A percentile compares a stretch with the other conserved stretches of the same genome.
These are phyloP conservation scores for Drosophila ercepeae DNA, from an alignment of 1,140 invertebrate genomes.

Conservation along the genomic window DNA sequence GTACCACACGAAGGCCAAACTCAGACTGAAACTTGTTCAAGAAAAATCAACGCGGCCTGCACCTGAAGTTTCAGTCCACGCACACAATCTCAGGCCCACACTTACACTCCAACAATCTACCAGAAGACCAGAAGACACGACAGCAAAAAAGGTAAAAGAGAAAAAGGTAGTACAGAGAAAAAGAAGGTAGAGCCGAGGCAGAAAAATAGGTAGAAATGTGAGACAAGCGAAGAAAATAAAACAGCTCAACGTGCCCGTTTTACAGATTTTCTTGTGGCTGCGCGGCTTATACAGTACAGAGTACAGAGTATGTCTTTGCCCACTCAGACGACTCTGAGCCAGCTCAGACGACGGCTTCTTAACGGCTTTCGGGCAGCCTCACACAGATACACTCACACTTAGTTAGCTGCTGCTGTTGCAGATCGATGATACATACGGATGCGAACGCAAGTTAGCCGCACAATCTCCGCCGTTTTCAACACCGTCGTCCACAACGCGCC, in stretches of 20 bases:
- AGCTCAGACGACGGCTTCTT: slow-evolving; percentile 57
- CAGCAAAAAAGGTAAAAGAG: slow-evolving; percentile 67
- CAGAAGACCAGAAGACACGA: slow-evolving; percentile 65
- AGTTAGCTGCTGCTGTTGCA: slow-evolving; percentile 15
- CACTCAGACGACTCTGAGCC: neutral
- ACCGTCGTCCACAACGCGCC: slow-evolving; percentile 56
- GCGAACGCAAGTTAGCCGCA: neutral
- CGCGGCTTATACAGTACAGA: neutral
- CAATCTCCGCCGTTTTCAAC: slow-evolving; percentile 48
- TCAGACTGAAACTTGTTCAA: slow-evolving; percentile 83
- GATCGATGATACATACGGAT: neutral
- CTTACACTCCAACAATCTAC: slow-evolving; percentile 2
- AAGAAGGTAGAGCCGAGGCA: slow-evolving; percentile 48
- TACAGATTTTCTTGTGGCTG: slow-evolving; percentile 67
- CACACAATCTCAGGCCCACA: slow-evolving; percentile 13
- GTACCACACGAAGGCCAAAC: slow-evolving; percentile 82
- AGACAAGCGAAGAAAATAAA: slow-evolving; percentile 68
- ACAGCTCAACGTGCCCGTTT: slow-evolving; percentile 74
- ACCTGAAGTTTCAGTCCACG: slow-evolving; percentile 71
- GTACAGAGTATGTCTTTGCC: slow-evolving; percentile 25
- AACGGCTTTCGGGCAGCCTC: slow-evolving; percentile 63
- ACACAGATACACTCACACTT: slow-evolving; percentile 43
- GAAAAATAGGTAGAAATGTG: slow-evolving; percentile 68
- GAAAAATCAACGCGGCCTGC: slow-evolving; percentile 73
- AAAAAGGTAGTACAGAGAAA: slow-evolving; percentile 51